These are phyloP conservation scores for Craniophora ligustri DNA, from an alignment of 2,888 invertebrate species.

Conservation along the genomic window DNA sequence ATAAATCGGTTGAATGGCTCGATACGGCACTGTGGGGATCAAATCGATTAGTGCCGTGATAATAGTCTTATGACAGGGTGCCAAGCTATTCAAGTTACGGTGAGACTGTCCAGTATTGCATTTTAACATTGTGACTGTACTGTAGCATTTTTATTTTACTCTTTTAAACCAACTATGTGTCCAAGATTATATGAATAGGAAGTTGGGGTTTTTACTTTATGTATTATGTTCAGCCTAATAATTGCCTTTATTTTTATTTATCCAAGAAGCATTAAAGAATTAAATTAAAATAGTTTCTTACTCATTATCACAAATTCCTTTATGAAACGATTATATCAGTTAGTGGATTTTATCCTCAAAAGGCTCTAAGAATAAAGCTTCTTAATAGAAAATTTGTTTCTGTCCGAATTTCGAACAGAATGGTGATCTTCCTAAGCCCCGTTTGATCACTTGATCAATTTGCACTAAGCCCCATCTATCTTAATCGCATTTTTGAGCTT, in stretches of 20 bases:
- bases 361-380: conserved; percentile 8
- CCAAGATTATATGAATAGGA: too few relatives aligned
- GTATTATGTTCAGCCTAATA: too few relatives aligned
- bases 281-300: too few relatives aligned
- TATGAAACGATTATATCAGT: background rate
- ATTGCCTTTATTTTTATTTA: too few relatives aligned
- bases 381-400: conserved; percentile 17
- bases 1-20: conserved; percentile 82
- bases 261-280: too few relatives aligned
- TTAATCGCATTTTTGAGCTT: conserved; percentile 45
- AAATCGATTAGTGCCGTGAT: conserved; percentile 85
- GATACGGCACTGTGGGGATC: conserved; percentile 79
- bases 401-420: conserved; percentile 33
- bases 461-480: conserved; percentile 59
- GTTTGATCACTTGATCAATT: conserved; percentile 68
- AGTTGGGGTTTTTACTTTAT: too few relatives aligned
- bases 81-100: conserved; percentile 48
- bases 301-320: too few relatives aligned
- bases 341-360: conserved; percentile 1
- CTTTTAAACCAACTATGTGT: too few relatives aligned
- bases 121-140: background rate
- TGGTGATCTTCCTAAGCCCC: conserved; percentile 53
- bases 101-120: conserved; percentile 21
- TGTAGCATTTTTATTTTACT: background rate
- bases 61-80: conserved; percentile 69